These are phyloP conservation scores for Muricea muricata DNA, from an alignment of 92 coral and sea anemone species.

Conservation along the genomic window DNA sequence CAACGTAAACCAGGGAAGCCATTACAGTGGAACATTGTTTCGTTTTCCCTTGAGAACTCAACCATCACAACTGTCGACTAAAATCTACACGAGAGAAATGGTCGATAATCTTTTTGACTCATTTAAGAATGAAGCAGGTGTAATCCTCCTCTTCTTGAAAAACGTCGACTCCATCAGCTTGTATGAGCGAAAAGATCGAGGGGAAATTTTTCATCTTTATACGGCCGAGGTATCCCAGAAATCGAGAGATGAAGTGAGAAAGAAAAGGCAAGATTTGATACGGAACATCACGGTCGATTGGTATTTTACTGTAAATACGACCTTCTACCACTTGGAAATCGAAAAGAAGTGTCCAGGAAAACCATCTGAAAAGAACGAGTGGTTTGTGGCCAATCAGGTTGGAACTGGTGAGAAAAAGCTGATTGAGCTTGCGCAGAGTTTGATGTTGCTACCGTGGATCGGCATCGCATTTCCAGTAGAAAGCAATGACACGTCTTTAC, in stretches of 20 bases:
- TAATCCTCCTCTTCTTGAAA: slow-evolving; percentile 44
- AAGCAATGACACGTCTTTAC: slow-evolving; percentile 24
- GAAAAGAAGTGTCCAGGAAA: slow-evolving; percentile 47
- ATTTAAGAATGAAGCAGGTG: slow-evolving; percentile 33
- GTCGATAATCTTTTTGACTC: slow-evolving; percentile 33
- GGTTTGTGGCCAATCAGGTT: slow-evolving; percentile 77
- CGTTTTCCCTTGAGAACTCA: slow-evolving; percentile 38
- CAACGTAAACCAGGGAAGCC: not conserved
- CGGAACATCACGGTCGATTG: slow-evolving; percentile 40
- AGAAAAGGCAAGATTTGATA: slow-evolving; percentile 39
- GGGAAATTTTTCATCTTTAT: not conserved
- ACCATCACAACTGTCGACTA: slow-evolving; percentile 29
- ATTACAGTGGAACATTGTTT: slow-evolving; percentile 44
- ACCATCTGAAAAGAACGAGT: slow-evolving; percentile 45
- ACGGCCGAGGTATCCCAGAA: not conserved
- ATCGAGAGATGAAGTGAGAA: not conserved
- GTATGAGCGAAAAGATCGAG: slow-evolving; percentile 19
- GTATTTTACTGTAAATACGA: slow-evolving; percentile 28
- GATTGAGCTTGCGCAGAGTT: slow-evolving; percentile 51
- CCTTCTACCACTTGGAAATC: slow-evolving; percentile 54
- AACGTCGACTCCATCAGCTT: slow-evolving; percentile 25
- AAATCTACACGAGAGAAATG: slow-evolving; percentile 32
- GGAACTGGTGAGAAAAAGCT: slow-evolving; percentile 65
- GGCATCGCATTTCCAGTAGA: slow-evolving; percentile 83
- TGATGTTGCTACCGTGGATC: slow-evolving; percentile 88